phyloP scores from a whole-genome alignment of 2,113 vertebrate species.

The Microtus oregoni region DNA sequence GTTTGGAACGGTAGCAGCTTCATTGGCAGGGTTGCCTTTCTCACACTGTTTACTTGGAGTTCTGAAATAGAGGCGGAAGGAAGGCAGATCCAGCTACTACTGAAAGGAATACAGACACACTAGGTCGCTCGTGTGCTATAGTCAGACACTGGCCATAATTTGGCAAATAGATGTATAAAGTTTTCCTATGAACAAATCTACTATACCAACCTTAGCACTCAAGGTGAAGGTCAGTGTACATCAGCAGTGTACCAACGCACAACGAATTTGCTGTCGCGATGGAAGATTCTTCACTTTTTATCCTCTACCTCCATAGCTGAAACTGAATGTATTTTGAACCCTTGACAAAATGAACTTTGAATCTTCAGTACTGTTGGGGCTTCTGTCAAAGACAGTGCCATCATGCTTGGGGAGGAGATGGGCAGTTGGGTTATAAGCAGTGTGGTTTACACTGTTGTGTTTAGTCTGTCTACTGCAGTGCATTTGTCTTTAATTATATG shows the following conservation, averaged over 20 bases:
- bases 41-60: slow-evolving; percentile 35
- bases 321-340: no score
- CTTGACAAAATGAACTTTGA: slow-evolving; percentile 23
- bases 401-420: neutral
- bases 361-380: neutral
- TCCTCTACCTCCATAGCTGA: neutral
- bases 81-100: slow-evolving; percentile 14
- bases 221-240: slow-evolving; percentile 32
- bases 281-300: neutral
- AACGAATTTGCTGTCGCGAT: neutral
- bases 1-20: slow-evolving; percentile 42
- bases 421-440: no score
- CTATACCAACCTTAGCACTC: slow-evolving; percentile 11
- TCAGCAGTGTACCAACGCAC: neutral
- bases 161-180: slow-evolving; percentile 53
- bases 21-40: slow-evolving; percentile 5
- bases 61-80: slow-evolving; percentile 55
- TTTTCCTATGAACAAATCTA: slow-evolving; percentile 56
- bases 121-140: neutral
- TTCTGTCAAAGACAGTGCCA: neutral
- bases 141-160: slow-evolving; percentile 47
- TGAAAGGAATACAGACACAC: slow-evolving; percentile 33
- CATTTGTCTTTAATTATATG: slow-evolving; percentile 58
- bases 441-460: neutral
- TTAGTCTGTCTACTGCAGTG: neutral